Percentiles rank a stretch among this genome's conserved stretches.
Evolutionary conservation across 2,113 vertebrate genomes (phyloP).

Genomic region (Cinclus mexicanus): DNA sequence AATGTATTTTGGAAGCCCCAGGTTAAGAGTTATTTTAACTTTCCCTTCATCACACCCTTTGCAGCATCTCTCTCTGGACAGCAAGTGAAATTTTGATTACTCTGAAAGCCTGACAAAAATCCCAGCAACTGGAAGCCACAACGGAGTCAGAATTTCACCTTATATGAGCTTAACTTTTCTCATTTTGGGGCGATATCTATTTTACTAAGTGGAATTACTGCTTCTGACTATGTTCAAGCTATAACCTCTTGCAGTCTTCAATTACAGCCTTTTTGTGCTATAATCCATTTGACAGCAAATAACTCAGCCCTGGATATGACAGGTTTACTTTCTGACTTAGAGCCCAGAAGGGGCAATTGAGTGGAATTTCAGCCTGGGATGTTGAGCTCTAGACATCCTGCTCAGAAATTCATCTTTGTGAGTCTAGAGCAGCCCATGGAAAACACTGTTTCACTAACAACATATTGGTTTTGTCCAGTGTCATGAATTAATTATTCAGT

Average conservation of each 20-base stretch:
- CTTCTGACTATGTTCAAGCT: conserved; percentile 41
- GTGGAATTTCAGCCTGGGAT: background rate
- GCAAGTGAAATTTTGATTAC: conserved; percentile 10
- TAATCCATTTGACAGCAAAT: conserved; percentile 32
- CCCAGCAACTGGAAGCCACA: background rate
- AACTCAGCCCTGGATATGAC: background rate
- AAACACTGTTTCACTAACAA: background rate
- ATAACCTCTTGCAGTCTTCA: conserved; percentile 1
- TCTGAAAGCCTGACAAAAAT: background rate
- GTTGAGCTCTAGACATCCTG: background rate
- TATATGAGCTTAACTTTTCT: conserved; percentile 23
- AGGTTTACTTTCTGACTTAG: conserved; percentile 17
- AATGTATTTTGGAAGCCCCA: background rate
- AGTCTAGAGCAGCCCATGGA: background rate
- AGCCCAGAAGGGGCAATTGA: background rate
- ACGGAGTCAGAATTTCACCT: background rate
- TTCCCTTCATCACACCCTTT: background rate
- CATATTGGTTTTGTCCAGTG: background rate
- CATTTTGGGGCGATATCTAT: conserved; percentile 24
- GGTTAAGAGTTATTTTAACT: conserved; percentile 21
- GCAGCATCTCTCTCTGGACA: background rate
- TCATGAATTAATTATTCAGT: background rate
- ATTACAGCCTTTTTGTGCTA: background rate
- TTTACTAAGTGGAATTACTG: conserved; percentile 45
- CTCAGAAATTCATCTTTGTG: background rate